Conservation (phyloP, 2,113 vertebrate genomes). For the Leptocoma aspasia region DNA sequence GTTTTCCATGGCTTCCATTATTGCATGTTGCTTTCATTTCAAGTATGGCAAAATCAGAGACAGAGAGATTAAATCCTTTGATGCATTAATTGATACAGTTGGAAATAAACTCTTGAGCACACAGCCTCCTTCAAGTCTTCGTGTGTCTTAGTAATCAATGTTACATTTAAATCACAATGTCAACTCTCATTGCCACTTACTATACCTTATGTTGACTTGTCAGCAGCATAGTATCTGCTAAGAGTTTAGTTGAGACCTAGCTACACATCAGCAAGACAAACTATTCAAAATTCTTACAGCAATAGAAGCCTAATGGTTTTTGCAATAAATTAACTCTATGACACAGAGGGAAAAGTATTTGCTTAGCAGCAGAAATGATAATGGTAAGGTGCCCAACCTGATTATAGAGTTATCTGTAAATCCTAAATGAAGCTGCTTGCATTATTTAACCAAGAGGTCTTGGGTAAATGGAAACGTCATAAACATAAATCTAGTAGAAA, state of each 20-base stretch:
- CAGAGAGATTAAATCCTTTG: neutral
- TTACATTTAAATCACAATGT: neutral
- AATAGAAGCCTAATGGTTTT: constrained; percentile 13
- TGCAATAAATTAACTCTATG: neutral
- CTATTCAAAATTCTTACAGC: neutral
- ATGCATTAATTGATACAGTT: neutral
- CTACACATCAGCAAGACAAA: neutral
- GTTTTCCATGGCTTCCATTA: neutral
- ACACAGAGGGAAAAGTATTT: neutral
- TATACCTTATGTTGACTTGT: constrained; percentile 9
- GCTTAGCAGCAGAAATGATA: neutral
- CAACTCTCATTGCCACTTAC: neutral
- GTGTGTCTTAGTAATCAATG: neutral
- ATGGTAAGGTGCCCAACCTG: neutral
- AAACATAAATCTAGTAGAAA: neutral
- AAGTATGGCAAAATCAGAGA: neutral
- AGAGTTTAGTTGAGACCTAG: neutral
- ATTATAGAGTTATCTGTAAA: neutral
- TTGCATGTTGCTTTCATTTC: neutral
- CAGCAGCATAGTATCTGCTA: neutral
- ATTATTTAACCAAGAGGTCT: neutral
- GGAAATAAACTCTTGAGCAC: neutral
- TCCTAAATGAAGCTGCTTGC: neutral
- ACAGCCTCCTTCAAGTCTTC: neutral
- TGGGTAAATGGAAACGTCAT: neutral